Evolutionary conservation across 2,888 invertebrate species (phyloP).

Genomic region (Netelia fuscicornis): DNA sequence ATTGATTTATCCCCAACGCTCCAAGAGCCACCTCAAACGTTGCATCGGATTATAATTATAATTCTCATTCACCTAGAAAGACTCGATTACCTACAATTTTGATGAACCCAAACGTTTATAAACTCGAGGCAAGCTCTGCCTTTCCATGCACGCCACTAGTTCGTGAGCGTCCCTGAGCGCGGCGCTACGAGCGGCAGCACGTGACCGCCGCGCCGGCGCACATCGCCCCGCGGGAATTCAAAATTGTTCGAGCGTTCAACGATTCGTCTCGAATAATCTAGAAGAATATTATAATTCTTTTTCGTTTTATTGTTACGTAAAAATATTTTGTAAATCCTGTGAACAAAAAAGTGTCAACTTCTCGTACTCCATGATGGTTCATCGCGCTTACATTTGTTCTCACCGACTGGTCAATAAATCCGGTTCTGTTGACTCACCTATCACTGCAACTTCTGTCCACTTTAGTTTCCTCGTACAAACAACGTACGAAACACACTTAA

Average conservation of each 20-base stretch:
- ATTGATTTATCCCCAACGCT: not conserved
- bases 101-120: too few relatives aligned
- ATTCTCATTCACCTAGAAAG: too few relatives aligned
- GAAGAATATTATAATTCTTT: not conserved
- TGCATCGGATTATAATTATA: not conserved
- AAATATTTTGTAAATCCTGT: too few relatives aligned
- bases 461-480: conserved; percentile 28
- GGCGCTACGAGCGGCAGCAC: too few relatives aligned
- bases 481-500: conserved; percentile 26
- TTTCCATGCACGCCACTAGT: too few relatives aligned
- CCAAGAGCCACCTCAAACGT: not conserved
- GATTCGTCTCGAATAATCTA: too few relatives aligned
- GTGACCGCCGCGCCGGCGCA: too few relatives aligned
- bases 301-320: not conserved
- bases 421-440: not conserved
- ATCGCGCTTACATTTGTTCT: not conserved
- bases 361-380: not conserved
- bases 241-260: too few relatives aligned
- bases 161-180: too few relatives aligned
- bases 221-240: too few relatives aligned
- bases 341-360: not conserved
- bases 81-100: too few relatives aligned
- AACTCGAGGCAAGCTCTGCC: too few relatives aligned
- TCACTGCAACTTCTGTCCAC: not conserved
- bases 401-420: not conserved